phyloP scores from a whole-genome alignment of 2,113 vertebrate genomes.

The Condylura cristata region DNA sequence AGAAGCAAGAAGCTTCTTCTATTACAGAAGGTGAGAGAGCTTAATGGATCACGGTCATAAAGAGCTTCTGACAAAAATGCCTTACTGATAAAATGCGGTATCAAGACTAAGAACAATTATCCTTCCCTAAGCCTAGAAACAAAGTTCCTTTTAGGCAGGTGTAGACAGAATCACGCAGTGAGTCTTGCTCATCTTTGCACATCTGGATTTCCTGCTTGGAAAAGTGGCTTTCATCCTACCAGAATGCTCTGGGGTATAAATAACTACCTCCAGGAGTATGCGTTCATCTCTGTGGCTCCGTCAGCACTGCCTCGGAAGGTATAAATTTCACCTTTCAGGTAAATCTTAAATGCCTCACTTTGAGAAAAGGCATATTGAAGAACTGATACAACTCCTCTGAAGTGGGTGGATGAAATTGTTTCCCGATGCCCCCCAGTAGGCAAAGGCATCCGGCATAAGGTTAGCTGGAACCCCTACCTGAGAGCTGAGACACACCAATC shows the following conservation, averaged over 20 bases:
- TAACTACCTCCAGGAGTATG: background rate
- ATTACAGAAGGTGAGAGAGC: background rate
- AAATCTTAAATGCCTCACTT: background rate
- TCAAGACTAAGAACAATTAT: conserved; percentile 1
- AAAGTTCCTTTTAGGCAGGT: background rate
- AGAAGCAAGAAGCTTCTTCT: background rate
- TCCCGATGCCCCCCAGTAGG: background rate
- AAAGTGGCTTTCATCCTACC: background rate
- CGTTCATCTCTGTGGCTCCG: background rate
- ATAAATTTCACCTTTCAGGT: background rate
- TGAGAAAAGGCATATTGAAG: background rate
- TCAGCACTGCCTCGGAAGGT: background rate
- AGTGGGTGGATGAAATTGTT: background rate
- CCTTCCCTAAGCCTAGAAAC: background rate
- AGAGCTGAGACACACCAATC: background rate
- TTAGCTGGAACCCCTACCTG: background rate
- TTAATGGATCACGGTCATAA: conserved; percentile 28
- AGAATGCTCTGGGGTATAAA: background rate
- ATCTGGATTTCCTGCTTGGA: background rate
- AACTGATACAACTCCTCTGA: background rate
- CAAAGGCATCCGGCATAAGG: background rate
- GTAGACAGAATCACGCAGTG: background rate
- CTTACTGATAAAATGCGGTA: background rate
- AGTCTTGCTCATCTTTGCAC: background rate
- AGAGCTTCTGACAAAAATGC: conserved; percentile 15